phyloP scores from a whole-genome alignment of 2,797 vertebrate species.

The Limosa lapponica region DNA sequence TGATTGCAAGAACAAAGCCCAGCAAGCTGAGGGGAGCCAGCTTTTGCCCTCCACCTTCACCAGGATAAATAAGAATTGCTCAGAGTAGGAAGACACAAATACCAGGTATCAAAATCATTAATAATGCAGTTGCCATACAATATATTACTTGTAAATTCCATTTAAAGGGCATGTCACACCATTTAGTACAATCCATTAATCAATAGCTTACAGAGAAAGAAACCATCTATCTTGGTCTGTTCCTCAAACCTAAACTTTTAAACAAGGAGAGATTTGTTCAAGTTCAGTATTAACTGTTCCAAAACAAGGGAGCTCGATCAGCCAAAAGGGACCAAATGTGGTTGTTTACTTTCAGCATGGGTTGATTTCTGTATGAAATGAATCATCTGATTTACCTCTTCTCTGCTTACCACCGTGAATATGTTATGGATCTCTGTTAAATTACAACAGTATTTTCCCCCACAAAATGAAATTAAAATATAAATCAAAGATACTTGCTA shows the following conservation, averaged over 20 bases:
- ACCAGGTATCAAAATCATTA: conserved; percentile 58
- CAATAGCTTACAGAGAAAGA: conserved; percentile 45
- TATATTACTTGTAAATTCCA: conserved; percentile 65
- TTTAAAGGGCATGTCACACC: conserved; percentile 58
- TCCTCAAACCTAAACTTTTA: conserved; percentile 54
- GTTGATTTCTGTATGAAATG: conserved; percentile 33
- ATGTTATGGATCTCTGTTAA: neutral
- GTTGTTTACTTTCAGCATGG: conserved; percentile 5
- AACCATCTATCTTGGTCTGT: conserved; percentile 21
- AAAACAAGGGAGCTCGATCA: neutral
- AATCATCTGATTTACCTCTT: neutral
- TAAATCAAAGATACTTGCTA: neutral
- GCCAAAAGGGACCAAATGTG: neutral
- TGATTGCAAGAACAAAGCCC: neutral
- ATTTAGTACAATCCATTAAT: conserved; percentile 65
- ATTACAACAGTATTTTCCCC: neutral
- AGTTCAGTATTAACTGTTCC: neutral
- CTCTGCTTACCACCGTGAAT: neutral
- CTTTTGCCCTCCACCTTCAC: neutral
- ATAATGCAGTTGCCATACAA: conserved; percentile 22
- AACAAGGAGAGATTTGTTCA: conserved; percentile 41
- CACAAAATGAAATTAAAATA: conserved; percentile 2
- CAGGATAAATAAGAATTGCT: conserved; percentile 46
- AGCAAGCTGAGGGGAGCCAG: neutral
- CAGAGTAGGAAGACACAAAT: conserved; percentile 40